Conservation (phyloP, 2,113 vertebrate genomes). For the Oryzias celebensis region DNA sequence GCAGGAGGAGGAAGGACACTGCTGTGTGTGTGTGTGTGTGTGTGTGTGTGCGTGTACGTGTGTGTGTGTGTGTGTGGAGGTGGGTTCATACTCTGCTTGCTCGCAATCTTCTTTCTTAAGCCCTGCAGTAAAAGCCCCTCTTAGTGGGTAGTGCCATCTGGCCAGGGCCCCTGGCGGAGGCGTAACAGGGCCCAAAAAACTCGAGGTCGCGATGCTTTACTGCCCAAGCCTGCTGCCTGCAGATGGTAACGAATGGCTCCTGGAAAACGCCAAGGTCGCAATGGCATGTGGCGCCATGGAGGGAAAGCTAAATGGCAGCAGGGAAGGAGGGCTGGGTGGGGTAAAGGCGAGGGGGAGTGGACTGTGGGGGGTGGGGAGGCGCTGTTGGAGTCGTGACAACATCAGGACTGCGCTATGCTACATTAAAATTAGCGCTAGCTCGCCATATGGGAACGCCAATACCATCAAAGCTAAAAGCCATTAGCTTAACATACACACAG, state of each 20-base stretch:
- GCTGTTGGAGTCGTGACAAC: slow-evolving; percentile 60
- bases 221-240: slow-evolving; percentile 78
- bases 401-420: slow-evolving; percentile 66
- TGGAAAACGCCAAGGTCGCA: slow-evolving; percentile 76
- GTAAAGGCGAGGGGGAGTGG: neutral
- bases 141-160: slow-evolving; percentile 79
- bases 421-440: slow-evolving; percentile 64
- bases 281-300: slow-evolving; percentile 61
- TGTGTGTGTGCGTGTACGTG: too few species aligned
- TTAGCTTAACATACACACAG: slow-evolving; percentile 53
- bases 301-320: slow-evolving; percentile 67
- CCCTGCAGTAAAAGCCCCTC: slow-evolving; percentile 77
- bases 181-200: slow-evolving; percentile 73
- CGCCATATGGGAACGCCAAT: slow-evolving; percentile 62
- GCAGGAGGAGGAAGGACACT: slow-evolving; percentile 10
- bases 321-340: slow-evolving; percentile 19
- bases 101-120: slow-evolving; percentile 73
- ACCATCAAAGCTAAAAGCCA: slow-evolving; percentile 70
- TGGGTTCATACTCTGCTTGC: slow-evolving; percentile 61
- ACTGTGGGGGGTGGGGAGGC: slow-evolving; percentile 4
- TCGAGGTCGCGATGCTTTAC: slow-evolving; percentile 79
- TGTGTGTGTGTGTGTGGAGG: slow-evolving; percentile 9
- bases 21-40: too few species aligned
- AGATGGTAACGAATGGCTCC: slow-evolving; percentile 75
- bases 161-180: slow-evolving; percentile 69